Evolutionary conservation across 2,113 vertebrate species (phyloP).

Genomic region (Planiliza haematocheilus): DNA sequence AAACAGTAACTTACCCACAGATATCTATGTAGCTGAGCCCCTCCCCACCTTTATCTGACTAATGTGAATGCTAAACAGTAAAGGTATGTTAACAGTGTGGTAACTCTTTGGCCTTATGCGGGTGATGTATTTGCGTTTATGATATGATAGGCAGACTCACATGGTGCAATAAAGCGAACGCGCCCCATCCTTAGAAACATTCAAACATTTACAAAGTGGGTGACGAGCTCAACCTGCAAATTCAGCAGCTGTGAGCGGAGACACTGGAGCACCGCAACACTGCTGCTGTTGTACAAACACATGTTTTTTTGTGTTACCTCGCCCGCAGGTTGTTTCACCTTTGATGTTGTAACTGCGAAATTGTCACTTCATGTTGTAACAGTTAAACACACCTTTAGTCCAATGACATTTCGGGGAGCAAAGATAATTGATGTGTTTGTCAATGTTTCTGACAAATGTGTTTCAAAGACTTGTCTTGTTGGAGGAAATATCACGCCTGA

Average conservation of each 20-base stretch:
- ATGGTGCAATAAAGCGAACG: slow-evolving; percentile 31
- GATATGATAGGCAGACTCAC: slow-evolving; percentile 9
- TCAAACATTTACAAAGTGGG: slow-evolving; percentile 57
- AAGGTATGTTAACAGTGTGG: neutral
- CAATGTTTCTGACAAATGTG: neutral
- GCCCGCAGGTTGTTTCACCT: neutral
- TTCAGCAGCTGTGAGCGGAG: neutral
- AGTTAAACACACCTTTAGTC: slow-evolving; percentile 28
- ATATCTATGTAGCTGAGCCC: too few relatives aligned
- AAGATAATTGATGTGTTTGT: neutral
- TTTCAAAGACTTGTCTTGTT: too few relatives aligned
- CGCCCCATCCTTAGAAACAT: slow-evolving; percentile 3
- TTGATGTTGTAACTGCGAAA: too few relatives aligned
- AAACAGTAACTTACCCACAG: too few relatives aligned
- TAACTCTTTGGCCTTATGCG: neutral
- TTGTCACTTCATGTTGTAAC: too few relatives aligned
- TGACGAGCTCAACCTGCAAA: neutral
- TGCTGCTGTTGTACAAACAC: slow-evolving; percentile 22
- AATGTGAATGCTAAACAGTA: neutral
- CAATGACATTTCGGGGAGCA: neutral
- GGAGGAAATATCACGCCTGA: neutral
- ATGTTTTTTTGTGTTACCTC: neutral
- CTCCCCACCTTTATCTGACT: neutral
- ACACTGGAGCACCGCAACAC: neutral
- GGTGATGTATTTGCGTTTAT: slow-evolving; percentile 17